phyloP scores from a whole-genome alignment of 2,797 vertebrate genomes.

The Morelia viridis region DNA sequence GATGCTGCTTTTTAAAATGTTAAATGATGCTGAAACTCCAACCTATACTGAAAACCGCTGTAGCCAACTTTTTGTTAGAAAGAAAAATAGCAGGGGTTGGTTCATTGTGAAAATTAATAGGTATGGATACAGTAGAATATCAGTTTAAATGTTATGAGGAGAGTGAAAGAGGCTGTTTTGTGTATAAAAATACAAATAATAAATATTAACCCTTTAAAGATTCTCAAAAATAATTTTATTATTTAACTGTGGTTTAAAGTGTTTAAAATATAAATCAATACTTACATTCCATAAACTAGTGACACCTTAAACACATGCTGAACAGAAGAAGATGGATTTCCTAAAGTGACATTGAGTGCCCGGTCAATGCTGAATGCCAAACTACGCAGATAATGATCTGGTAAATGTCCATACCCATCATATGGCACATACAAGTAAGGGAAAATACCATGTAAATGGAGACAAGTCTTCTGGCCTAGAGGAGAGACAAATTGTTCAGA shows the following conservation, averaged over 20 bases:
- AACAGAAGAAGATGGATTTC: slow-evolving; percentile 86
- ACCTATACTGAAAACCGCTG: not conserved
- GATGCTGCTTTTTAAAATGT: not conserved
- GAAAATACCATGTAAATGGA: slow-evolving; percentile 94
- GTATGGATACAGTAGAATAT: not conserved
- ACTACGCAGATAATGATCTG: slow-evolving; percentile 88
- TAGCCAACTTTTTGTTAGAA: not conserved
- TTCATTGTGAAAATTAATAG: not conserved
- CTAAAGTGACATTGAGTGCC: slow-evolving; percentile 93
- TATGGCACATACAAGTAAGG: slow-evolving; percentile 95
- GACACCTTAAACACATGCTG: slow-evolving; percentile 96
- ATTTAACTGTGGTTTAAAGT: not conserved
- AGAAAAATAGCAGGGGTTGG: not conserved
- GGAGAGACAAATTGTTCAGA: not conserved
- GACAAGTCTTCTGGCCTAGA: slow-evolving; percentile 96
- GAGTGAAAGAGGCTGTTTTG: not conserved
- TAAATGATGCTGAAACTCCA: not conserved
- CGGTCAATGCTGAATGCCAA: slow-evolving; percentile 96
- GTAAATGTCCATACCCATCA: slow-evolving; percentile 83
- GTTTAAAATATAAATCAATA: slow-evolving; percentile 55
- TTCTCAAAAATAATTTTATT: not conserved
- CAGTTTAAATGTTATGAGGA: not conserved
- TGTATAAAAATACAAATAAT: not conserved
- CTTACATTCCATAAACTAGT: slow-evolving; percentile 96
- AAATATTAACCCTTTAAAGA: not conserved